Conservation (phyloP, 1,140 invertebrate species). For the Spodoptera frugiperda region DNA sequence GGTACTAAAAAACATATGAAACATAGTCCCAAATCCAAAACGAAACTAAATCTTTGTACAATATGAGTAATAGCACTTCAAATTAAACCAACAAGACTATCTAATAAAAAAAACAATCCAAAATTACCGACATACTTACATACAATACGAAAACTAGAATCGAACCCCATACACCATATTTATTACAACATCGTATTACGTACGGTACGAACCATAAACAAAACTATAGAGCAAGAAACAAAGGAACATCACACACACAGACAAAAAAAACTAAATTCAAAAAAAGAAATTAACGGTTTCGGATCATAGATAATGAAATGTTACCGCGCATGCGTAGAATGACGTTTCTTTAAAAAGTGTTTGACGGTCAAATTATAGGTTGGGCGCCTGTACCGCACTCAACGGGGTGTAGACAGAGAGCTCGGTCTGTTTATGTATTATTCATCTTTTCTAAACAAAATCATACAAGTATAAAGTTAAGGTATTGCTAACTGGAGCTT, state of each 20-base stretch:
- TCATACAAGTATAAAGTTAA: too few relatives aligned
- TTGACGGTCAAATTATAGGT: slow-evolving; percentile 75
- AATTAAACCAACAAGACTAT: too few relatives aligned
- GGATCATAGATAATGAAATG: slow-evolving; percentile 70
- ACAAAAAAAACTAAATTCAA: slow-evolving; percentile 37
- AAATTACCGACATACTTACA: background rate
- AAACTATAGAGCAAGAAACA: slow-evolving; percentile 31
- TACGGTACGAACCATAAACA: slow-evolving; percentile 28
- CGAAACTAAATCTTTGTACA: too few relatives aligned
- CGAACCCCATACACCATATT: background rate
- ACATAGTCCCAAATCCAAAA: too few relatives aligned
- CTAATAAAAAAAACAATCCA: too few relatives aligned
- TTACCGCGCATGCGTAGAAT: slow-evolving; percentile 61
- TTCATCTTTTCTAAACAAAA: background rate
- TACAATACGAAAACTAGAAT: background rate
- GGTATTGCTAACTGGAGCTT: too few relatives aligned
- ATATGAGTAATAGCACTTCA: too few relatives aligned
- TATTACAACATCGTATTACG: background rate
- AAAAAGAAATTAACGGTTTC: slow-evolving; percentile 61
- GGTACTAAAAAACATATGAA: too few relatives aligned
- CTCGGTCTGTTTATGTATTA: background rate
- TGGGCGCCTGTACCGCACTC: slow-evolving; percentile 47
- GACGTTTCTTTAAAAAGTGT: slow-evolving; percentile 69
- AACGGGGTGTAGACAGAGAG: slow-evolving; percentile 47
- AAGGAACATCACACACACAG: slow-evolving; percentile 32